A percentile compares a stretch with the other conserved stretches of the same genome.
Evolutionary conservation across 2,888 invertebrate genomes (phyloP).

Genomic region (Malacosoma neustria): DNA sequence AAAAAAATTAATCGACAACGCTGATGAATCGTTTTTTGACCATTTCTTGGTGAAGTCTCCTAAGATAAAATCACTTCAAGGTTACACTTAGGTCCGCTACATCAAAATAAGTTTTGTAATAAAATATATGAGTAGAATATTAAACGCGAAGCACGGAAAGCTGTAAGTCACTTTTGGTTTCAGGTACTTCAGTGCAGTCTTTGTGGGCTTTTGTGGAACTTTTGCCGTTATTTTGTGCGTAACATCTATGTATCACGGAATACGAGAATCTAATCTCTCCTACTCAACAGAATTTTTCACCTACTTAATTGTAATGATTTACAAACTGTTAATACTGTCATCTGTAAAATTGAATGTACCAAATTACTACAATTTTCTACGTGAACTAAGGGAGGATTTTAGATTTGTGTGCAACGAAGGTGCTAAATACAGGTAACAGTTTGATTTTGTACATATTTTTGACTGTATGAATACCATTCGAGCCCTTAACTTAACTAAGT

Average conservation of each 20-base stretch:
- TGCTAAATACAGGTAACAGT: constrained; percentile 28
- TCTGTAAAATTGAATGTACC: constrained; percentile 25
- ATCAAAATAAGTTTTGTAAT: too few relatives aligned
- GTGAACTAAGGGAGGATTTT: constrained; percentile 33
- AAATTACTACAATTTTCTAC: constrained; percentile 28
- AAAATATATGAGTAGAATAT: too few relatives aligned
- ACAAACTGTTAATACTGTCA: constrained; percentile 28
- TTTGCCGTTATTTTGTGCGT: not conserved
- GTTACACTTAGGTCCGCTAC: too few relatives aligned
- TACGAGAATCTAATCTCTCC: constrained; percentile 22
- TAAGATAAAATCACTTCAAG: too few relatives aligned
- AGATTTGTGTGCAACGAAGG: constrained; percentile 30
- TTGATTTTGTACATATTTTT: too few relatives aligned
- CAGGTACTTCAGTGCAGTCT: constrained; percentile 18
- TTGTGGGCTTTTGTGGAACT: constrained; percentile 1
- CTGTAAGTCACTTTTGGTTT: constrained; percentile 12
- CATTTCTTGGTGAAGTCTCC: too few relatives aligned
- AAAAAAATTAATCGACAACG: too few relatives aligned
- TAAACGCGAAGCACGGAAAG: too few relatives aligned
- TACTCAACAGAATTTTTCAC: constrained; percentile 32
- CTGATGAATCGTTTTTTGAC: too few relatives aligned
- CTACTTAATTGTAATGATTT: constrained; percentile 30
- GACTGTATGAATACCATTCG: too few relatives aligned
- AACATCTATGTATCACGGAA: constrained; percentile 20
- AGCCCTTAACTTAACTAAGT: too few relatives aligned